Base-by-base conservation (phyloP, 2,113 vertebrate species). In the Rhynchopsitta pachyrhyncha region DNA sequence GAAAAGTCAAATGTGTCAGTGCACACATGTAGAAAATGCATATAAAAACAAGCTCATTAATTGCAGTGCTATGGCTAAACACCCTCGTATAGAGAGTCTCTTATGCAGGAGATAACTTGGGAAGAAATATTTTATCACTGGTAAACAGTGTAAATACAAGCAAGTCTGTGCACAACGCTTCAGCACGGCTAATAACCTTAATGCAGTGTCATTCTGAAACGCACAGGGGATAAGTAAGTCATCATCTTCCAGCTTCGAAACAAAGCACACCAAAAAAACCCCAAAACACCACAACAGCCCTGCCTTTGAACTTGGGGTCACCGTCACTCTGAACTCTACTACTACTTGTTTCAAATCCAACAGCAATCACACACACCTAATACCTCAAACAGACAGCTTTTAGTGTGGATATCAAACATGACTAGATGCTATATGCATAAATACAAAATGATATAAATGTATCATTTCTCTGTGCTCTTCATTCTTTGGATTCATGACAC, bases 171-270 rank as follows among this genome's bases (percentile, higher is more conserved):
- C 22, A 11, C 6, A 39, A 10, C 10, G 35, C 74, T 14, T 24
- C 52, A 50, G 33, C 42, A n/a, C 5, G 19, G 50, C 86, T 47
- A 23, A 1, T 10, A 41, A 14, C 44, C 4, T 20, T 33, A n/a
- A 1, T 0, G 35, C 55, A 27, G 1, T 0, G 22, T 4, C 31
- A 1, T 10, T 24, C 52, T 47, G 10, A 19, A 73, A 63, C 3
- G 16, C 29, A 9, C 4, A 5, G 7, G 24, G 4, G 33, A 7
- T 14, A n/a, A 33, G 11, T 37, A 53, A 41, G 4, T 11, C 11
- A 3, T 8, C 44, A 46, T 28, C 37, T 79, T 49, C 35, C 46
- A 41, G 17, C 33, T n/a, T 55, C 13, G 19, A 69, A 69, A 59
- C 7, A 60, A 70, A 24, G 39, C 20, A 42, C 59, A 31, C 6